Conservation (phyloP, 2,797 vertebrate species). For the Sebastes cheni region DNA sequence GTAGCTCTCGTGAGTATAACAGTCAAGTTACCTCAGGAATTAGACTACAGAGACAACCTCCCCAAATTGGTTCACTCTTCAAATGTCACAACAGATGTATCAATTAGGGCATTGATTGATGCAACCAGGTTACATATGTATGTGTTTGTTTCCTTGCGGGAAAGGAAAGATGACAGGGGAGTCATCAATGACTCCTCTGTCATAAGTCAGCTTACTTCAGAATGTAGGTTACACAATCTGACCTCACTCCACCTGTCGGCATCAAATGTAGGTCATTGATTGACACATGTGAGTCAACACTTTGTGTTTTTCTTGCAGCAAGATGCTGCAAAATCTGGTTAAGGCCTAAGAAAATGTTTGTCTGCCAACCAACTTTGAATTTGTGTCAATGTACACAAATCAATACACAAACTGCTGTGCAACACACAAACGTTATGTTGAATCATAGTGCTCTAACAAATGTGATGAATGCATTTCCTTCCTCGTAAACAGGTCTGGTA, state of each 20-base stretch:
- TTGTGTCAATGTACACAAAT: too few relatives aligned
- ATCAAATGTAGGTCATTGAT: background rate
- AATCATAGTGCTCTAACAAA: background rate
- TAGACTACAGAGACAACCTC: background rate
- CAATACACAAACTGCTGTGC: too few relatives aligned
- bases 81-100: background rate
- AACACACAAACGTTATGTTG: too few relatives aligned
- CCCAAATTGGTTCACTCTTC: too few relatives aligned
- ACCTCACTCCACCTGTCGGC: background rate
- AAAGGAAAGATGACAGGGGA: background rate
- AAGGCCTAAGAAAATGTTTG: too few relatives aligned
- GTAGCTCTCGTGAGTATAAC: background rate
- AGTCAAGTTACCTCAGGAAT: background rate
- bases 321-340: too few relatives aligned
- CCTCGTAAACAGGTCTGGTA: background rate
- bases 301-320: too few relatives aligned
- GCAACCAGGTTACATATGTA: background rate
- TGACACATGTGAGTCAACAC: too few relatives aligned
- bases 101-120: background rate
- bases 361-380: too few relatives aligned
- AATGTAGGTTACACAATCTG: background rate
- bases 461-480: background rate
- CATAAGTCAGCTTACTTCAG: background rate
- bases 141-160: background rate
- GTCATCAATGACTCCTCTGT: background rate